Evolutionary conservation across 2,888 invertebrate genomes (phyloP).

Genomic region (Petrolisthes cinctipes): DNA sequence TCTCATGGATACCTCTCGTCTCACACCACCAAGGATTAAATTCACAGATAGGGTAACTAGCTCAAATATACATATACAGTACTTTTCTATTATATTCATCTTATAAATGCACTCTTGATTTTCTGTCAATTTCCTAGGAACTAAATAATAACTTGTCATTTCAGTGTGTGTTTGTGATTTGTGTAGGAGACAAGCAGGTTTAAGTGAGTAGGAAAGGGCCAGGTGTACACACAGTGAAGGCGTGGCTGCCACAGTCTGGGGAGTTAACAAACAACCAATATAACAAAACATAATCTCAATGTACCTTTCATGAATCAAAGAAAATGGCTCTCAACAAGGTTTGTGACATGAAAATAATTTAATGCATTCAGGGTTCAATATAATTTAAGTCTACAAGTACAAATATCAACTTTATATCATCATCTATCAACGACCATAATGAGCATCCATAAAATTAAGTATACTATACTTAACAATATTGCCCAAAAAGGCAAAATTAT

Average conservation of each 20-base stretch:
- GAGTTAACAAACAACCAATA: slow-evolving; percentile 38
- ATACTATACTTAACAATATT: slow-evolving; percentile 57
- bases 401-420: slow-evolving; percentile 58
- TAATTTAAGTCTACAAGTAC: slow-evolving; percentile 51
- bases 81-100: too few relatives aligned
- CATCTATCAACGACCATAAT: slow-evolving; percentile 47
- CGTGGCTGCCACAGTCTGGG: slow-evolving; percentile 31
- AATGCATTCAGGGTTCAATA: slow-evolving; percentile 54
- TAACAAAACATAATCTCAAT: slow-evolving; percentile 23
- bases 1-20: too few relatives aligned
- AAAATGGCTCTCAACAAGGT: slow-evolving; percentile 44
- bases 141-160: too few relatives aligned
- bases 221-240: background rate
- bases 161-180: background rate
- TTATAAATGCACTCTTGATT: too few relatives aligned
- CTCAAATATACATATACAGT: too few relatives aligned
- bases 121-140: too few relatives aligned
- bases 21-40: too few relatives aligned
- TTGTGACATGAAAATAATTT: slow-evolving; percentile 60
- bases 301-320: slow-evolving; percentile 35
- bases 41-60: too few relatives aligned
- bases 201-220: background rate
- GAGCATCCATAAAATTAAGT: slow-evolving; percentile 61
- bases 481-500: slow-evolving; percentile 43
- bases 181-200: background rate